phyloP scores from a whole-genome alignment of 2,113 vertebrate species.

The Amia ocellicauda region DNA sequence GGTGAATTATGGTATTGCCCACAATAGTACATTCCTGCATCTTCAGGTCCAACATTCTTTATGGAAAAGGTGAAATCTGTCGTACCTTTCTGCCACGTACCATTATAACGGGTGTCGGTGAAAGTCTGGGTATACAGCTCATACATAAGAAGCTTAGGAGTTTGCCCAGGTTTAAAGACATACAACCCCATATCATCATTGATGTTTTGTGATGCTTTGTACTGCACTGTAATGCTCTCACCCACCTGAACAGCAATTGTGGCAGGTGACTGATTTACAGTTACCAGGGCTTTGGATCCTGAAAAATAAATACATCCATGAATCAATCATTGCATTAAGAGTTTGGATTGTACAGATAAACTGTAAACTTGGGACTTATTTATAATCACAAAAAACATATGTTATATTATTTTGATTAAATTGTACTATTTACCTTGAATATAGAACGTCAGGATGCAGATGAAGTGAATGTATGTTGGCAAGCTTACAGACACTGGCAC shows the following conservation, averaged over 20 bases:
- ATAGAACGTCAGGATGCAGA: too few species aligned
- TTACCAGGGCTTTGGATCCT: background rate
- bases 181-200: conserved; percentile 1
- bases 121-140: background rate
- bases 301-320: background rate
- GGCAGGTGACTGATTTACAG: background rate
- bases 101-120: conserved; percentile 1
- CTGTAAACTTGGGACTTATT: too few species aligned
- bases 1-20: background rate
- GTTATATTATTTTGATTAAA: too few species aligned
- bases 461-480: too few species aligned
- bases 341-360: too few species aligned
- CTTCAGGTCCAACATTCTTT: background rate
- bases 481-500: too few species aligned
- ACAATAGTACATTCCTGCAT: conserved; percentile 6
- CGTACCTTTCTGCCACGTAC: background rate
- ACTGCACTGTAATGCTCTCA: background rate
- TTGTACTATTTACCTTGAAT: too few species aligned
- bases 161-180: background rate
- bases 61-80: background rate
- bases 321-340: too few species aligned
- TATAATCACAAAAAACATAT: too few species aligned
- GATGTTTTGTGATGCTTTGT: background rate
- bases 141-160: background rate
- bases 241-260: background rate